Conservation (phyloP, 1,140 invertebrate species). For the Halyomorpha halys region DNA sequence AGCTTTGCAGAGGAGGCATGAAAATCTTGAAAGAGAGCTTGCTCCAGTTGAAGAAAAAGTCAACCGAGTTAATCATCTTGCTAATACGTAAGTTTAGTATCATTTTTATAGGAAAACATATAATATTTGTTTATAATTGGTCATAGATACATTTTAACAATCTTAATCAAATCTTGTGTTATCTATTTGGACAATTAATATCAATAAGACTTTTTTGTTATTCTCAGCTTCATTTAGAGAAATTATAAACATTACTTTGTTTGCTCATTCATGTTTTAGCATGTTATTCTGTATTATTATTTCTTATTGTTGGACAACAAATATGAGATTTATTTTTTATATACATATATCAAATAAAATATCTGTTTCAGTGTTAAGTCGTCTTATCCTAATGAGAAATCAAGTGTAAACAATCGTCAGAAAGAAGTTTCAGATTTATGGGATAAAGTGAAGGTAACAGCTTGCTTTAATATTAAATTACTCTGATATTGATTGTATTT, state of each 20-base stretch:
- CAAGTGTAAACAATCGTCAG: slow-evolving; percentile 74
- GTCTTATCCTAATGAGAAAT: slow-evolving; percentile 80
- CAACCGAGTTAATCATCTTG: slow-evolving; percentile 64
- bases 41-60: slow-evolving; percentile 85
- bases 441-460: slow-evolving; percentile 58
- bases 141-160: no score
- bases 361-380: slow-evolving; percentile 62
- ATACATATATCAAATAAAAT: no score
- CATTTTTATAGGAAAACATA: not conserved
- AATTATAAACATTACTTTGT: no score
- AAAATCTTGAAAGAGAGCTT: slow-evolving; percentile 80
- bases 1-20: slow-evolving; percentile 76
- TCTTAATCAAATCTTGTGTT: no score
- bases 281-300: no score
- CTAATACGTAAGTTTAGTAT: slow-evolving; percentile 51
- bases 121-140: not conserved
- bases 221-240: no score
- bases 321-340: no score
- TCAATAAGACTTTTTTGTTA: no score
- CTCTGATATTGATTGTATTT: not conserved
- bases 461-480: no score
- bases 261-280: no score
- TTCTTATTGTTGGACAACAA: no score
- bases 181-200: not conserved
- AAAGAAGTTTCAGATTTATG: slow-evolving; percentile 78